phyloP scores from a whole-genome alignment of 23 tunicate species.

The Halocynthia roretzi region DNA sequence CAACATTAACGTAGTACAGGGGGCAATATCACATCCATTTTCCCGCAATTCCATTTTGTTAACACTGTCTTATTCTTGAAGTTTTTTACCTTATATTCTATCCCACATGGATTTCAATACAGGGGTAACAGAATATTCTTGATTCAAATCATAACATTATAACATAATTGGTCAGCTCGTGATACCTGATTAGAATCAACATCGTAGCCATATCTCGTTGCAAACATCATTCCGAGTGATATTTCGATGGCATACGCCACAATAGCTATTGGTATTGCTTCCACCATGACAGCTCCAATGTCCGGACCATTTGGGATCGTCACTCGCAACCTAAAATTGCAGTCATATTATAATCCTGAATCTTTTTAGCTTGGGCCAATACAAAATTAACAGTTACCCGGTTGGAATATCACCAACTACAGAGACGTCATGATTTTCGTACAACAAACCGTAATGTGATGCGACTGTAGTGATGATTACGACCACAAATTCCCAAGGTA shows the following conservation, averaged over 20 bases:
- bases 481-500: conserved; percentile 78
- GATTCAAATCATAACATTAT: too few relatives aligned
- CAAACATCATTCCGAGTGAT: conserved; percentile 63
- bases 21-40: too few relatives aligned
- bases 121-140: too few relatives aligned
- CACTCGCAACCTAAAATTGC: conserved; percentile 31
- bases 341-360: neutral
- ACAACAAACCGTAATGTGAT: conserved; percentile 39
- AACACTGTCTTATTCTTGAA: too few relatives aligned
- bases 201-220: conserved; percentile 63
- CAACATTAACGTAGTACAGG: too few relatives aligned
- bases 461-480: conserved; percentile 53
- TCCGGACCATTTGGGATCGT: conserved; percentile 35
- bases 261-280: conserved; percentile 68
- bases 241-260: conserved; percentile 53
- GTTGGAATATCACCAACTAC: conserved; percentile 60
- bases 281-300: conserved; percentile 40
- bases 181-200: conserved; percentile 75
- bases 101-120: too few relatives aligned
- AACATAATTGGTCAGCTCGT: too few relatives aligned
- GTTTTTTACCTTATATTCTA: too few relatives aligned
- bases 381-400: conserved; percentile 33
- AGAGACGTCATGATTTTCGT: conserved; percentile 37
- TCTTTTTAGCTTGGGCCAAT: neutral
- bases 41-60: too few relatives aligned